Evolutionary conservation across 2,888 invertebrate genomes (phyloP), one percentile per base, ranked within the genome.

Genomic region (Gisinianus flammeolus): DNA sequence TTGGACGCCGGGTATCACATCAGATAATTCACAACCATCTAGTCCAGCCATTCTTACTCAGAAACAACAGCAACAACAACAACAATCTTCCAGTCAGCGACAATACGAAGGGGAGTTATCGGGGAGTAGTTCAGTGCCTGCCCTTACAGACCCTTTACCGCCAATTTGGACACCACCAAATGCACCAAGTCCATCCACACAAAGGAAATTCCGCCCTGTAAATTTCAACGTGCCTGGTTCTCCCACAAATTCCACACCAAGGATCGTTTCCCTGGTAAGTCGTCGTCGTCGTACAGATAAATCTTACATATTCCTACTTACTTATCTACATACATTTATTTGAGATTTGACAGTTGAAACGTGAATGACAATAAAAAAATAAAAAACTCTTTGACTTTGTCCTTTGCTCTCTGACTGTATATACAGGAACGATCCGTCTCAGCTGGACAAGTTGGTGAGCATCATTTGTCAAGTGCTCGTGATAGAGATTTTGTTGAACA

Each of bases 141-240:
- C 76, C 31, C 78, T 83, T 64, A 79, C 82, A 79, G 78, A 79
- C 35, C 31, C 79, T 6, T 78, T 92, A 77, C 90, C 91, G 68
- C 91, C 93, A 26, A 89, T 94, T 83, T 95, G 95, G 95, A 92
- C 92, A 33, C 94, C 95, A 16, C 90, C 90, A 85, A 90, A 90
- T 86, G 91, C 91, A 69, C 90, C 93, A 52, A 94, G 94, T 85
- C 94, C 94, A 58, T 90, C 90, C 74, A 88, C 90, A 33, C 92
- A 92, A 83, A 90, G 93, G 84, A 94, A 94, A 87, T 95, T 94
- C 88, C 90, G 93, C 81, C 93, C 95, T 5, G 92, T 95, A 69
- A 92, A 88, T 85, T 93, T 93, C 85, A 92, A 92, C 85, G 92
- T 92, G 75, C 92, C 92, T 69, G 89, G 90, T 75, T 87, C 91